These are phyloP conservation scores for Malacosoma neustria DNA, from an alignment of 2,888 invertebrate genomes.

Conservation along the genomic window DNA sequence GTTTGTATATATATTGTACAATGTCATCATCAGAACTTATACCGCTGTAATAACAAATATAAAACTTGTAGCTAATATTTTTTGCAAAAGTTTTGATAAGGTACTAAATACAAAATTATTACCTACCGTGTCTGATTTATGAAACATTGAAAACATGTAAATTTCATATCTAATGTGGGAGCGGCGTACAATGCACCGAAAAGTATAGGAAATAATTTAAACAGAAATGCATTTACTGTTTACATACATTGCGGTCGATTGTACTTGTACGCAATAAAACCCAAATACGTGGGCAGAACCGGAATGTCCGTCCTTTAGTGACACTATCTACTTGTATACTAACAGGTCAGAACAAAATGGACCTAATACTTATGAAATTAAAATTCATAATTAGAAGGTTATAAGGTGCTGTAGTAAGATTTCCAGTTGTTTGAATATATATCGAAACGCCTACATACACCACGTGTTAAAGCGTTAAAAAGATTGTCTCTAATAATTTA, in stretches of 20 bases:
- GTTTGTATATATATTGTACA: too few species aligned
- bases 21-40: too few species aligned
- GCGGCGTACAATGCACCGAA: not conserved
- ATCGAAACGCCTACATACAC: not conserved
- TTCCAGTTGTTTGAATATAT: not conserved
- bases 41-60: too few species aligned
- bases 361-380: not conserved
- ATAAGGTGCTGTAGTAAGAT: too few species aligned
- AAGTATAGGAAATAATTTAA: not conserved
- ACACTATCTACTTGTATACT: constrained; percentile 2
- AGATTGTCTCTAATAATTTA: not conserved
- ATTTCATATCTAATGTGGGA: too few species aligned
- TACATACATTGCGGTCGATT: constrained; percentile 18
- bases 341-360: not conserved
- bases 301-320: constrained; percentile 29
- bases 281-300: constrained; percentile 38
- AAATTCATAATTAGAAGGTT: too few species aligned
- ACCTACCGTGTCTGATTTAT: too few species aligned
- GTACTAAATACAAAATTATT: too few species aligned
- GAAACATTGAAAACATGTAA: too few species aligned
- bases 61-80: too few species aligned
- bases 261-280: constrained; percentile 19
- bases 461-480: not conserved
- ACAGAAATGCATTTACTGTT: constrained; percentile 1
- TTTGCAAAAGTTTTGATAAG: too few species aligned